These are phyloP conservation scores for Julus scanicus DNA, from an alignment of 2,888 invertebrate genomes.

Conservation along the genomic window DNA sequence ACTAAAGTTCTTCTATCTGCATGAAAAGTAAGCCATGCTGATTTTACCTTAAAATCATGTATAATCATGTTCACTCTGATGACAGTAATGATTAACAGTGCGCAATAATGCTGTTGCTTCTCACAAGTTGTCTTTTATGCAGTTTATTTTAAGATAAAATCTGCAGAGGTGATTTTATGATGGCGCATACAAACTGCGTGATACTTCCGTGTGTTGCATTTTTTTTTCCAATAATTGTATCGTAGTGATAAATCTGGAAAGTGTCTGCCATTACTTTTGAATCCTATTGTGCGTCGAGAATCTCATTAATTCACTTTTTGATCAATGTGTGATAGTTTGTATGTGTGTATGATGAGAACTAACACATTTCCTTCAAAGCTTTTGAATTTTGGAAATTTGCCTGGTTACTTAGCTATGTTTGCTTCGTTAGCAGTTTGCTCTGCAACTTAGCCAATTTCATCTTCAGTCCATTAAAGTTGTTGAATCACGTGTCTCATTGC, in stretches of 20 bases:
- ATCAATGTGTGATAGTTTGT: background rate
- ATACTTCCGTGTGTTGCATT: background rate
- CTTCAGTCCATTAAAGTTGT: background rate
- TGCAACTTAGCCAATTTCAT: background rate
- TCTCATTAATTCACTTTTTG: conserved; percentile 2
- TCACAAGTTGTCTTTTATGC: background rate
- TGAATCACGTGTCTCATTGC: background rate
- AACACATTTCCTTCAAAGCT: background rate
- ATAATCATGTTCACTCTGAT: background rate
- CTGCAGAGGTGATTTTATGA: background rate
- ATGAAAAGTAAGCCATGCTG: background rate
- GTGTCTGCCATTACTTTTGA: background rate
- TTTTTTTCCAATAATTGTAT: background rate
- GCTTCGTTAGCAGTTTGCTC: background rate
- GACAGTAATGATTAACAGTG: background rate
- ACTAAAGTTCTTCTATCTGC: no score
- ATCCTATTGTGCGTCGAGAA: background rate
- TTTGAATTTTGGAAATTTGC: background rate
- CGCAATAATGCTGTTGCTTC: background rate
- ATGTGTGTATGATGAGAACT: background rate
- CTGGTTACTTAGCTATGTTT: background rate
- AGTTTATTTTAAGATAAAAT: background rate
- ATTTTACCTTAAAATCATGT: background rate
- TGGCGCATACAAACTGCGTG: background rate
- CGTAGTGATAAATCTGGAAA: background rate